These are phyloP conservation scores for Hydropotes inermis DNA, from an alignment of 2,113 vertebrate species.

Conservation along the genomic window DNA sequence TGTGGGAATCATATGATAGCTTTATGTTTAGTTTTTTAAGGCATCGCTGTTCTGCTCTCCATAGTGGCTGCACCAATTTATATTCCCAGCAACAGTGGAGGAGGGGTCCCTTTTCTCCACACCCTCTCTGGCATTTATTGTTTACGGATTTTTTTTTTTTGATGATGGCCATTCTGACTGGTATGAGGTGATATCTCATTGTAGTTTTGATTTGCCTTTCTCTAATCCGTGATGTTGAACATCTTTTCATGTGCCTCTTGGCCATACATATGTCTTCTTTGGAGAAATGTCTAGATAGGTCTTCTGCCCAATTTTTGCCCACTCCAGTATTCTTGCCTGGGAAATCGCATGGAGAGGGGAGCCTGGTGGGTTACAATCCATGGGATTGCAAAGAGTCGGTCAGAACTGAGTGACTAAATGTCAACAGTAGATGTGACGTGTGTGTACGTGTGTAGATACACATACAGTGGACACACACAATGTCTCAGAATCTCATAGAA, in stretches of 20 bases:
- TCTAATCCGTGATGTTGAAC: background rate
- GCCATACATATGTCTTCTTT: background rate
- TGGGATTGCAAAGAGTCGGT: background rate
- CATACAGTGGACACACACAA: accelerated
- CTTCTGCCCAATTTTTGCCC: background rate
- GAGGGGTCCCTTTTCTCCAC: background rate
- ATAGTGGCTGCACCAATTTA: accelerated
- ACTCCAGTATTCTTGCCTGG: background rate
- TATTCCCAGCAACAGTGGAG: accelerated
- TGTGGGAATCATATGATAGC: accelerated
- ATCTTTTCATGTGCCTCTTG: background rate
- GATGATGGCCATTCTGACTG: background rate
- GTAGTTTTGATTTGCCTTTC: background rate
- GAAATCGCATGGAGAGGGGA: background rate
- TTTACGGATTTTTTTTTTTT: accelerated
- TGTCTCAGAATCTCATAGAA: accelerated
- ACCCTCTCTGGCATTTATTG: background rate
- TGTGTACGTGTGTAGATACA: too few species aligned
- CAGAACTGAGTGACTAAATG: accelerated
- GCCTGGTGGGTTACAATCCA: background rate
- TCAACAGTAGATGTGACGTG: background rate
- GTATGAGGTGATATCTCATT: background rate
- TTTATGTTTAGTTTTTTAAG: accelerated
- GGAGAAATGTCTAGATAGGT: background rate
- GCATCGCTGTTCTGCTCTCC: accelerated